Base-by-base conservation (phyloP, 1,140 invertebrate species). In the Caenorhabditis latens region DNA sequence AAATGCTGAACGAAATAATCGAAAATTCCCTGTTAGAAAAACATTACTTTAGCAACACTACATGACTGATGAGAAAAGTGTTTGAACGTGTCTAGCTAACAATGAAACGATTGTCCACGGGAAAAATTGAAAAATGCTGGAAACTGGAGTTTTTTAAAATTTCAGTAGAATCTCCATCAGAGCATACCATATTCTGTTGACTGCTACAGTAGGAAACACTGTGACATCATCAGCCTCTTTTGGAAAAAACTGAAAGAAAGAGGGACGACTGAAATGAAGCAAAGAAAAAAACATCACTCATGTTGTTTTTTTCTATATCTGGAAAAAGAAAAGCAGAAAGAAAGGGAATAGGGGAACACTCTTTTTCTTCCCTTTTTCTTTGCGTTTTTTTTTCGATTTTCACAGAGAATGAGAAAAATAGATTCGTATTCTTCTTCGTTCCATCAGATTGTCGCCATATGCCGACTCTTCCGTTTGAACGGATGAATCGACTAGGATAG, bases 391-490 rank as follows among this genome's bases (percentile, higher is more conserved):
- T 63, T 40, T 32, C n/a, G 19, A 2, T 63, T 63, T 24, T 11
- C 21, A n/a, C n/a, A 71, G 13, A 46, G 40, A 58, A 58, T 32
- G 16, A 42, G 42, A 67, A 43, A 24, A 65, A 65, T 11, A 58
- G n/a, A n/a, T n/a, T 58, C 61, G 9, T 53, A 0, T 53, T 53
- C 50, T 53, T 53, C 42, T 43, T 7, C 16, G 42, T 21, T 71
- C 46, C 65, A 71, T 71, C 65, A 71, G 40, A 71, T 71, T 71
- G 42, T 42, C 65, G 16, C 65, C 40, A 71, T 43, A 71, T 71
- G 65, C 65, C 65, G 0, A 16, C 65, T 46, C n/a, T 21, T 43
- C 19, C 19, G 21, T 71, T 42, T 8, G 40, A 46, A 46, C 14
- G 65, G 46, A 40, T 65, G 61, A 61, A 61, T 11, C 13, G 1